Percentiles rank a stretch among this genome's conserved stretches.
These are phyloP conservation scores for Neoarius graeffei DNA, from an alignment of 2,113 vertebrate species.

Conservation along the genomic window DNA sequence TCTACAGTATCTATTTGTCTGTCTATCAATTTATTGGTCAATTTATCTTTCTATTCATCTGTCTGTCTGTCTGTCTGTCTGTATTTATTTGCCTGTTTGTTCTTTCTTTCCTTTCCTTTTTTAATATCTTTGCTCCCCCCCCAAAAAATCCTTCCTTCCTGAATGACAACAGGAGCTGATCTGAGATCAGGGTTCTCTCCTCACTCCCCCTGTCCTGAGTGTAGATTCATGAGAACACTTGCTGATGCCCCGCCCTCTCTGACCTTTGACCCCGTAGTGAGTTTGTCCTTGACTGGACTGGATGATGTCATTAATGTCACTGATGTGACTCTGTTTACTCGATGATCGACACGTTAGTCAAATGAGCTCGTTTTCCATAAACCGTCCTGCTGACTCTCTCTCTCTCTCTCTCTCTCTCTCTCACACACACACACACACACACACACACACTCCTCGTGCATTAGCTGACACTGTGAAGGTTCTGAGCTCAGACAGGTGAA, in stretches of 20 bases:
- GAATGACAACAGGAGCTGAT: no score
- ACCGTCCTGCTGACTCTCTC: conserved; percentile 3
- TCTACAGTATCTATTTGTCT: no score
- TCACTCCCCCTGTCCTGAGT: background rate
- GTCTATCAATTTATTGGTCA: no score
- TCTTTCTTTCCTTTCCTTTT: no score
- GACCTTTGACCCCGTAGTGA: background rate
- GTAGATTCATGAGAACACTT: background rate
- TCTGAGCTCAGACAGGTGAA: no score
- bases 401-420: background rate
- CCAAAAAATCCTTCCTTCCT: no score
- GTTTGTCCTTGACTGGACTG: background rate
- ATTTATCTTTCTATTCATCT: no score
- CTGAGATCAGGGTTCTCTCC: background rate
- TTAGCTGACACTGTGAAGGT: no score
- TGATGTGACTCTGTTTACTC: conserved; percentile 5
- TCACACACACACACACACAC: background rate
- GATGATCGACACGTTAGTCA: background rate
- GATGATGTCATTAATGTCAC: background rate
- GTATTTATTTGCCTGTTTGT: no score
- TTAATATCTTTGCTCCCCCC: no score
- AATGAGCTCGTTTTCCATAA: conserved; percentile 33
- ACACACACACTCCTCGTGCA: background rate
- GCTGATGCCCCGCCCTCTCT: background rate
- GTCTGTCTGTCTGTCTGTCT: no score